Evolutionary conservation across 2,888 invertebrate species (phyloP).

Genomic region (Pantelozetes paolii): DNA sequence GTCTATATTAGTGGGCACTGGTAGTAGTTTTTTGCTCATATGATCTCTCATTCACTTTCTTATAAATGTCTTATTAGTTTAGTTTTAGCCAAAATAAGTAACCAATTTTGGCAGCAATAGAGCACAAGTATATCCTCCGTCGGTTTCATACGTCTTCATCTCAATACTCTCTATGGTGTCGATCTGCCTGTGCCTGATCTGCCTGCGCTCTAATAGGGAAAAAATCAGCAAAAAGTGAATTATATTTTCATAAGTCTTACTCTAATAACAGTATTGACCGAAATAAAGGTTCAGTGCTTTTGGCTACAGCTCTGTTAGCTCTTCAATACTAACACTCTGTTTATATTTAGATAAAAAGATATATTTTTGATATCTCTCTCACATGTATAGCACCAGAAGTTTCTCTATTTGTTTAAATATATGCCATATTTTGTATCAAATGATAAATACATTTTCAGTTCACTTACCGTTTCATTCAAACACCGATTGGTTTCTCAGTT

Average conservation of each 20-base stretch:
- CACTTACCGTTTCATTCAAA: background rate
- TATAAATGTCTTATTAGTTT: background rate
- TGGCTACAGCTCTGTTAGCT: background rate
- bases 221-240: background rate
- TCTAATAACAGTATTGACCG: background rate
- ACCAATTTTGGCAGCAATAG: too few relatives aligned
- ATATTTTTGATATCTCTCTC: background rate
- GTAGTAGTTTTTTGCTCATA: background rate
- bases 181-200: too few relatives aligned
- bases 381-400: background rate
- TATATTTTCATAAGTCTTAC: constrained; percentile 16
- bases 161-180: background rate
- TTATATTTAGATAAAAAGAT: background rate
- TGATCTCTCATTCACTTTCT: too few relatives aligned
- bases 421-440: background rate
- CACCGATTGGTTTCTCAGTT: background rate
- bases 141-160: background rate
- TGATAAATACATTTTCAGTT: constrained; percentile 7
- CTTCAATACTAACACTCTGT: background rate
- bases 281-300: background rate
- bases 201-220: too few relatives aligned
- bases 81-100: background rate
- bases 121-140: background rate
- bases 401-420: too few relatives aligned
- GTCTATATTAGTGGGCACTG: background rate